Evolutionary conservation across 1,140 invertebrate genomes (phyloP).

Genomic region (Drosophila cardini): DNA sequence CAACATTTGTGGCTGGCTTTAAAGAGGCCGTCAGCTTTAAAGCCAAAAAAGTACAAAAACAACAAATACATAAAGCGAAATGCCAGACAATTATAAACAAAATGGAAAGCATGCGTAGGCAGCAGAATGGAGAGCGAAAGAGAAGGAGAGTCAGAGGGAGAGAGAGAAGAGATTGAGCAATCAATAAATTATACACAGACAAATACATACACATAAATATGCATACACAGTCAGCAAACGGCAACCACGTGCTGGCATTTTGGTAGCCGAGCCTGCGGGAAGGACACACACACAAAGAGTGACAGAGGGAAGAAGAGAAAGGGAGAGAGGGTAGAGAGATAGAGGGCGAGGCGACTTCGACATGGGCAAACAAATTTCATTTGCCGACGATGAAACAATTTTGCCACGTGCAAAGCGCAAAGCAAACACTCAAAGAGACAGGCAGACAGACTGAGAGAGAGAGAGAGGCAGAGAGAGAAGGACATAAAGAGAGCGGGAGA

Average conservation of each 20-base stretch:
- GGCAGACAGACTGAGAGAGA: conserved; percentile 2
- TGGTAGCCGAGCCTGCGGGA: conserved; percentile 36
- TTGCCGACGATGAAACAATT: conserved; percentile 78
- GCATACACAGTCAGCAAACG: conserved; percentile 10
- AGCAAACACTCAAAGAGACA: conserved; percentile 12
- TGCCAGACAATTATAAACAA: conserved; percentile 55
- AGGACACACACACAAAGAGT: neutral
- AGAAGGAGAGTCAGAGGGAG: conserved; percentile 8
- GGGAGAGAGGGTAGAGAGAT: too few species aligned
- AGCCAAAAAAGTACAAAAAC: conserved; percentile 15
- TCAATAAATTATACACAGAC: conserved; percentile 66
- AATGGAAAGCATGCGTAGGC: conserved; percentile 36
- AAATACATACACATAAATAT: neutral
- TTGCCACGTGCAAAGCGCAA: conserved; percentile 69
- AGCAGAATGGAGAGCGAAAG: neutral
- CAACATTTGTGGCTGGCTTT: neutral
- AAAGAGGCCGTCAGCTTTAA: conserved; percentile 19
- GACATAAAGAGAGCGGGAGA: neutral
- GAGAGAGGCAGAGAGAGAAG: neutral
- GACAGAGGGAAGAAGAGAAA: too few species aligned
- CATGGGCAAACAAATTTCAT: conserved; percentile 76
- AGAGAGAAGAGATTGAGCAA: conserved; percentile 39
- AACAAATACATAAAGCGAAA: conserved; percentile 2
- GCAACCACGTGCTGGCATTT: conserved; percentile 68
- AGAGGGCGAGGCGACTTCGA: conserved; percentile 7